Evolutionary conservation across 2,888 invertebrate species (phyloP), one percentile per base, ranked within the genome.

Genomic region (Antheraea yamamai): DNA sequence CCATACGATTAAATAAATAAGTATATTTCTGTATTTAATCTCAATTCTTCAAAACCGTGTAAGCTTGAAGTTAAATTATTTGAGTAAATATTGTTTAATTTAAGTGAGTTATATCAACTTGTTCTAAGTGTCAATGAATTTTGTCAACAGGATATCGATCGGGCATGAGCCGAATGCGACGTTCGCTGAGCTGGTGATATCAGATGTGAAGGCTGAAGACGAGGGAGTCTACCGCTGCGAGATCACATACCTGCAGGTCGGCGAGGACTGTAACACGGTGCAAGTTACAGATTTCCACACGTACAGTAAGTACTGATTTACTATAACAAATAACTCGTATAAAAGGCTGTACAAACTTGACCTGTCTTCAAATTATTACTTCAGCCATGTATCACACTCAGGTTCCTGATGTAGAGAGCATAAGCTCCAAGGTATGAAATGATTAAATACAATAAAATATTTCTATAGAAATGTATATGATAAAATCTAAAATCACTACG

Each of bases 171-270:
- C 96, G 26, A 96, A 97, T 87, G 95, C 95, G 73, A 96, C 96
- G 0, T 95, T 95, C 83, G 96, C 97, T 0, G 96, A 96, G 82
- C 94, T 98, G 85, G 96, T 96, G 83, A 97, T 98, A 81, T 95
- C 95, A 52, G 95, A 96, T 73, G 95, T 97, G 20, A 95, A 96
- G 81, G 95, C 97, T 3, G 96, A 96, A 73, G 97, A 98, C 86
- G 97, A 98, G 81, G 97, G 97, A 0, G 95, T 97, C 73, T 98
- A 97, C 95, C 97, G 97, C 82, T 98, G 98, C 84, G 98, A 98
- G 91, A 97, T 97, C 86, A 97, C 97, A 0, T 97, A 97, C 89
- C 92, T 97, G 35, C 97, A 97, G 85, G 97, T 97, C 1, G 96
- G 96, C 0, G 97, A 97, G 81, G 96, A 96, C 86, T 98, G 98